A percentile compares a stretch with the other conserved stretches of the same genome.
Conservation (phyloP, 2,113 vertebrate species). For the Semicossyphus pulcher region DNA sequence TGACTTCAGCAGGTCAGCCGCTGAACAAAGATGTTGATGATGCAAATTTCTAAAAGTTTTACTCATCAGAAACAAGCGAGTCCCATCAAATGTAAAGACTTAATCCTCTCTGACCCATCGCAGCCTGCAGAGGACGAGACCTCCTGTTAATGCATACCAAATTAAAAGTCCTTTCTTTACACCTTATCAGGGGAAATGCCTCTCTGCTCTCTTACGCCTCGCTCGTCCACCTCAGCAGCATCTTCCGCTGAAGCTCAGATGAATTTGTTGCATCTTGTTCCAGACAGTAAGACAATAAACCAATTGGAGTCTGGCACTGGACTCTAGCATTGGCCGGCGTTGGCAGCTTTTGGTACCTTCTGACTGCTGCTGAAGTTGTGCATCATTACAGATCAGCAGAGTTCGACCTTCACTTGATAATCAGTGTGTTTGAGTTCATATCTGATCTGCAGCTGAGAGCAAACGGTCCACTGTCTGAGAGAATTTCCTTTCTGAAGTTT, state of each 20-base stretch:
- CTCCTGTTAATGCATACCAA: not conserved
- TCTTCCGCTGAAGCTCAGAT: not conserved
- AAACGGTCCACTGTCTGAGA: not conserved
- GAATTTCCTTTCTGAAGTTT: not conserved
- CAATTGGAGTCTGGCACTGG: not conserved
- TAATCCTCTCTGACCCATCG: not conserved
- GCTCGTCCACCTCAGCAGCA: slow-evolving; percentile 10
- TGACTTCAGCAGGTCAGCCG: too few relatives aligned
- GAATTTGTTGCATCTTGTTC: not conserved
- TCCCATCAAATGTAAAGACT: not conserved
- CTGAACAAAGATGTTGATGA: not conserved
- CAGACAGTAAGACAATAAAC: slow-evolving; percentile 2
- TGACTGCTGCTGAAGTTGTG: not conserved
- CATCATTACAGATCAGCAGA: not conserved
- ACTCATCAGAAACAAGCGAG: not conserved
- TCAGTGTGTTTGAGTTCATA: not conserved
- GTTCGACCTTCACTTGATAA: not conserved
- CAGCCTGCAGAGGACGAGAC: not conserved
- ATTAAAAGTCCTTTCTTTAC: too few relatives aligned
- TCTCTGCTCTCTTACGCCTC: not conserved
- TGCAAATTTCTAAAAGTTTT: not conserved
- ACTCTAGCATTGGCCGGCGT: not conserved
- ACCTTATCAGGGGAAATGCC: too few relatives aligned
- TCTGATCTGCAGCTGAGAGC: slow-evolving; percentile 2
- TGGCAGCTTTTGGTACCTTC: not conserved